phyloP scores from a whole-genome alignment of 2,888 invertebrate species.

The Ctenicera cuprea region DNA sequence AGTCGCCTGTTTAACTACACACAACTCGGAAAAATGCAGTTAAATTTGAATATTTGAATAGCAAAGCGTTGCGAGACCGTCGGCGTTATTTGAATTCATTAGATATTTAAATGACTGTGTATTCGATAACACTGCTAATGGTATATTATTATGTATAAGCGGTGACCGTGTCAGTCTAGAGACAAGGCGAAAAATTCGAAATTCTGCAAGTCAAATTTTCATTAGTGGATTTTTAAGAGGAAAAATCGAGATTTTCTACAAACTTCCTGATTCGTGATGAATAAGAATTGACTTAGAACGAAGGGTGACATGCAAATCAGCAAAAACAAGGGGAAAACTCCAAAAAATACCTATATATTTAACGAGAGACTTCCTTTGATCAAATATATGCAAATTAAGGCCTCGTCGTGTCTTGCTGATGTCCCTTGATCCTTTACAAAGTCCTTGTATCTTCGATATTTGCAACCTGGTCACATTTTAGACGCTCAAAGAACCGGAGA shows the following conservation, averaged over 20 bases:
- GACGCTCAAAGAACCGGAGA: slow-evolving; percentile 59
- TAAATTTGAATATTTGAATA: slow-evolving; percentile 62
- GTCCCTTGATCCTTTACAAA: slow-evolving; percentile 51
- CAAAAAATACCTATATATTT: slow-evolving; percentile 64
- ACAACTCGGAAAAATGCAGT: slow-evolving; percentile 59
- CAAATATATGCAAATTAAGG: slow-evolving; percentile 68
- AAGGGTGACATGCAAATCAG: slow-evolving; percentile 65
- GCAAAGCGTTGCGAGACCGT: slow-evolving; percentile 55
- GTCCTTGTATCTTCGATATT: slow-evolving; percentile 53
- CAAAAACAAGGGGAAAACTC: slow-evolving; percentile 65
- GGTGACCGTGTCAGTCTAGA: slow-evolving; percentile 57
- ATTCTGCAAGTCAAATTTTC: slow-evolving; percentile 67
- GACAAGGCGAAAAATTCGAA: slow-evolving; percentile 57
- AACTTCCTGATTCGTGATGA: slow-evolving; percentile 65
- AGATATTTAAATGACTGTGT: slow-evolving; percentile 68
- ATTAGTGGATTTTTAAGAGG: slow-evolving; percentile 64
- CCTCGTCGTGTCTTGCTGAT: slow-evolving; percentile 53
- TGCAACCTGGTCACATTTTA: slow-evolving; percentile 61
- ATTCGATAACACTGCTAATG: slow-evolving; percentile 68
- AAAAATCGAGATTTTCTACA: slow-evolving; percentile 62
- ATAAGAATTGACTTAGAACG: slow-evolving; percentile 64
- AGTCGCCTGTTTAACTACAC: slow-evolving; percentile 55
- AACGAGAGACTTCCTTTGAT: slow-evolving; percentile 68
- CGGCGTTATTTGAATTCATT: slow-evolving; percentile 66
- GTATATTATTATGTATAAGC: slow-evolving; percentile 67